Percentiles rank a stretch among this genome's conserved stretches.
These are phyloP conservation scores for Nyleta sp. DNA, from an alignment of 2,888 invertebrate species.

Conservation along the genomic window DNA sequence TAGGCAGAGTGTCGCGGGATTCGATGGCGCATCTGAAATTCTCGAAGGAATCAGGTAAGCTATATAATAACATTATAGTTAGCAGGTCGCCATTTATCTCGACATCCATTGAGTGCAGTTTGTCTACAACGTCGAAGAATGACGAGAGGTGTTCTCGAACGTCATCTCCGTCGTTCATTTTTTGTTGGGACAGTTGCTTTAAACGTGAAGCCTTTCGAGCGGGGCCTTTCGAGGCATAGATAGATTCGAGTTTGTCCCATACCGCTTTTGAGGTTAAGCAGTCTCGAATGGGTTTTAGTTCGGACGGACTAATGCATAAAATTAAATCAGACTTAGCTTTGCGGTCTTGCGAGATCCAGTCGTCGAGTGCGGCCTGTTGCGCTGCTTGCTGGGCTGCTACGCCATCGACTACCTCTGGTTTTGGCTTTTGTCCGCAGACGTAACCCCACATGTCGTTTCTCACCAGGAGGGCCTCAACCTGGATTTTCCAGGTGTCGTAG, in stretches of 20 bases:
- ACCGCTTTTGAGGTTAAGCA: conserved; percentile 48
- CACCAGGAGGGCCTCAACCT: conserved; percentile 23
- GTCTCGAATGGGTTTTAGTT: conserved; percentile 35
- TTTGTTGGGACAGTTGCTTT: not conserved
- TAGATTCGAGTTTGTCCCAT: conserved; percentile 22
- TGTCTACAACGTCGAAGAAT: not conserved
- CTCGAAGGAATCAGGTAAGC: conserved; percentile 2
- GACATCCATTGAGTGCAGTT: conserved; percentile 11
- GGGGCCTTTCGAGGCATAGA: conserved; percentile 8
- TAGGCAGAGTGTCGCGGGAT: not conserved
- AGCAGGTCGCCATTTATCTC: conserved; percentile 30
- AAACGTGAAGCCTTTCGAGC: not conserved
- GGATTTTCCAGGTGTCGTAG: conserved; percentile 32
- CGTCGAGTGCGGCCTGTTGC: not conserved
- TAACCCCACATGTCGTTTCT: conserved; percentile 37
- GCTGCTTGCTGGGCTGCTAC: not conserved
- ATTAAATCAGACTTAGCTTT: conserved; percentile 36
- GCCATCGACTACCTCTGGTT: not conserved
- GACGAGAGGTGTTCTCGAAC: conserved; percentile 73
- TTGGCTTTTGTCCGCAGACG: conserved; percentile 12
- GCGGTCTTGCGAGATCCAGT: conserved; percentile 7
- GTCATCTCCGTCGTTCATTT: conserved; percentile 69
- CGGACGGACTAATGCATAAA: conserved; percentile 19
- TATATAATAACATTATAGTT: conserved; percentile 39
- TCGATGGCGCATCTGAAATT: conserved; percentile 4